Base-by-base conservation (phyloP, 2,888 invertebrate species). In the Dioctria linearis region DNA sequence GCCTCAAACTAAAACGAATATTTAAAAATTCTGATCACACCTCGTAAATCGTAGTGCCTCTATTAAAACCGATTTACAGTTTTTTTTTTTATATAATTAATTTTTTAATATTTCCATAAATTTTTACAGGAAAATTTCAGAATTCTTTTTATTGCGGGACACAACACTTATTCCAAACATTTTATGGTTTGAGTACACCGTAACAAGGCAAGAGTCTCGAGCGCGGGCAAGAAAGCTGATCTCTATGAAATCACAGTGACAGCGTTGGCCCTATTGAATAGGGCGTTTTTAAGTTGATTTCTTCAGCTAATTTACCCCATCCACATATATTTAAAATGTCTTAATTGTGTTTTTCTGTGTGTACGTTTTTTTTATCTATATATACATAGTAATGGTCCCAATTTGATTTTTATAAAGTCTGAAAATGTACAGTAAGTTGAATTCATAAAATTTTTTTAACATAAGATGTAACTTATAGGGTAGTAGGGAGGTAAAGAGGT, bases 151-250 rank as follows among this genome's bases (percentile, higher is more conserved):
- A 90, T 90, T 97, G 82, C 91, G 97, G 83, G 97, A 97, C 87
- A 96, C 96, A 57, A 96, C 96, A 1, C 90, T 96, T 80, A 97
- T 97, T 87, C 97, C 97, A 42, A 97, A 97, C 88, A 95, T 97
- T 25, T 88, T 97, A 84, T 97, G 96, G 96, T 97, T 97, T 88
- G 97, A 97, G 88, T 97, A 97, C 88, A 96, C 96, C 42, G 95
- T 95, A 83, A 94, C 95, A 79, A 91, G 96, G 83, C 94, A 95
- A 85, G 97, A 97, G 87, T 93, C 95, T 49, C 92, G 95, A 83
- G 93, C 94, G 6, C 92, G 96, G 83, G 93, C 94, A 73, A 91
- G 95, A 83, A 96, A 96, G 89, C 90, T 95, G 86, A 94, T 94
- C 71, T 94, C 94, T 57, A 92, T 95, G 91, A 95, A 95, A 89